These are phyloP conservation scores for Ophraella communa DNA, from an alignment of 2,888 invertebrate genomes.

Conservation along the genomic window DNA sequence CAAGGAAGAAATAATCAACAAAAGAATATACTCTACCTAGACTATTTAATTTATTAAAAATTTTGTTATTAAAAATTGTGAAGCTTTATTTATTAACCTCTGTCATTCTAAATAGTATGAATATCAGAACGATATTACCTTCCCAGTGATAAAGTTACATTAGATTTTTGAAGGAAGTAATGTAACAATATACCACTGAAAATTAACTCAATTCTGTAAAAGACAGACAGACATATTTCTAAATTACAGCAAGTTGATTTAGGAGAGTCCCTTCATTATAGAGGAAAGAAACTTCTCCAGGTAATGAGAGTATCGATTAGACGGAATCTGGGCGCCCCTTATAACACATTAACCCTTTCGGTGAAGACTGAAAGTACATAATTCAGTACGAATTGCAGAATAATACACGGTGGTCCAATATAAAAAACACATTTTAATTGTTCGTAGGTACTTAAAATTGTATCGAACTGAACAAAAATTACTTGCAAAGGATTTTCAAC, in stretches of 20 bases:
- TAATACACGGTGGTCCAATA: constrained; percentile 1
- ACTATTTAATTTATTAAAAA: too few species aligned
- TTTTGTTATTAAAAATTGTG: too few species aligned
- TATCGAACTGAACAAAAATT: too few species aligned
- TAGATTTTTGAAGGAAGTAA: too few species aligned
- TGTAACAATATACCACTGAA: not conserved
- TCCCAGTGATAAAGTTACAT: too few species aligned
- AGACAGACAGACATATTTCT: constrained; percentile 9
- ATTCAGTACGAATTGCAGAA: constrained; percentile 37
- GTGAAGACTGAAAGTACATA: constrained; percentile 42
- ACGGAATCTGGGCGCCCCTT: constrained; percentile 34
- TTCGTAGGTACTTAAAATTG: not conserved
- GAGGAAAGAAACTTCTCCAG: constrained; percentile 23
- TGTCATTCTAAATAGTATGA: too few species aligned
- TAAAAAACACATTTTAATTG: not conserved
- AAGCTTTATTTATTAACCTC: too few species aligned
- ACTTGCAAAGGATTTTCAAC: too few species aligned
- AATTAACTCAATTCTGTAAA: not conserved
- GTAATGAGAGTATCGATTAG: constrained; percentile 38
- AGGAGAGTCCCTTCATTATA: constrained; percentile 14
- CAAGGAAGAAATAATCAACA: too few species aligned
- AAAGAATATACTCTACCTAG: too few species aligned
- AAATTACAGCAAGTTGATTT: constrained; percentile 13
- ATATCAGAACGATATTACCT: too few species aligned
- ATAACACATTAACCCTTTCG: constrained; percentile 42